These are phyloP conservation scores for Acrobasis suavella DNA, from an alignment of 2,888 invertebrate genomes.

Conservation along the genomic window DNA sequence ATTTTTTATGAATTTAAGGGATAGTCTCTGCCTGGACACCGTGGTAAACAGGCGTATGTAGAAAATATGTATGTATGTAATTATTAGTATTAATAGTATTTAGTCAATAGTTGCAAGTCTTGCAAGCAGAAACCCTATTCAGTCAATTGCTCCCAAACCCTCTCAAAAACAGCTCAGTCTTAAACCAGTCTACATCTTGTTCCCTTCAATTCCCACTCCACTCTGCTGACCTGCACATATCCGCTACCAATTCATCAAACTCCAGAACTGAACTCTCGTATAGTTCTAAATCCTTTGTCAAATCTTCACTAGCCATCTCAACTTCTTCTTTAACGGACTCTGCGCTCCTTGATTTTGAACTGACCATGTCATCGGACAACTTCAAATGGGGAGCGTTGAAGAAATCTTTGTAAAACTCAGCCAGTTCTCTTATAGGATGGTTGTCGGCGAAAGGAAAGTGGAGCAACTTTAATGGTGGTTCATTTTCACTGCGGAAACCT, in stretches of 20 bases:
- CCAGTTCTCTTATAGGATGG: constrained; percentile 88
- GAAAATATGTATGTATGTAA: too few species aligned
- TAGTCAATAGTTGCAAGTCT: too few species aligned
- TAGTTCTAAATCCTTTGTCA: constrained; percentile 87
- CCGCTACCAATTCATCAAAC: constrained; percentile 89
- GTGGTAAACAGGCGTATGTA: too few species aligned
- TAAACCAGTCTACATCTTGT: constrained; percentile 36
- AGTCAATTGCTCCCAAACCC: constrained; percentile 18
- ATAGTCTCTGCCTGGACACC: too few species aligned
- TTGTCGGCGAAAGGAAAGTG: constrained; percentile 90
- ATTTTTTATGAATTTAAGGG: too few species aligned
- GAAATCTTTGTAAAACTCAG: constrained; percentile 91
- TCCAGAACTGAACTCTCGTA: constrained; percentile 89
- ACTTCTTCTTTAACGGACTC: constrained; percentile 50
- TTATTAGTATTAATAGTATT: too few species aligned
- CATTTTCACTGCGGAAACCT: constrained; percentile 73
- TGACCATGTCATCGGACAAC: constrained; percentile 50
- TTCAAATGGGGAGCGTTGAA: constrained; percentile 85
- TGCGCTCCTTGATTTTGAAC: constrained; percentile 41
- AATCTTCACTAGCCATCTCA: constrained; percentile 73
- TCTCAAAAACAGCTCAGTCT: constrained; percentile 43
- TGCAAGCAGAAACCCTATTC: constrained; percentile 11
- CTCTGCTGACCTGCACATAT: constrained; percentile 85
- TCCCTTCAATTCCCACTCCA: constrained; percentile 75
- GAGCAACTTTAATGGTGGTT: constrained; percentile 86